These are phyloP conservation scores for Solen grandis DNA, from an alignment of 1,140 invertebrate genomes.

Conservation along the genomic window DNA sequence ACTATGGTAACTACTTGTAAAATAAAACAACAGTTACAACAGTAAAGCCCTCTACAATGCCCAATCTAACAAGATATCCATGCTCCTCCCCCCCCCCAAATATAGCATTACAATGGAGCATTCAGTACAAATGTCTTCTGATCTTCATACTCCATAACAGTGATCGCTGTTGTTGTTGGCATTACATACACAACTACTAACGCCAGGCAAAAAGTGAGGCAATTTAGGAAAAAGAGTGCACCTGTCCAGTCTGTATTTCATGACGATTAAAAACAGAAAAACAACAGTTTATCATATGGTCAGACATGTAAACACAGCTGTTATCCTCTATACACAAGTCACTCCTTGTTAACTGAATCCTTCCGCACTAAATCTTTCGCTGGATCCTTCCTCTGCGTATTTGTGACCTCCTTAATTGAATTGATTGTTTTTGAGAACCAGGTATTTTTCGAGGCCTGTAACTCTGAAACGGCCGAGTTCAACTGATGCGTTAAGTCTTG, in stretches of 20 bases:
- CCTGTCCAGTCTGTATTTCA: not conserved
- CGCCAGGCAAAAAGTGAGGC: not conserved
- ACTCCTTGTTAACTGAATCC: constrained; percentile 46
- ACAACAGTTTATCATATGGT: not conserved
- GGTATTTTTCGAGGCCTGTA: constrained; percentile 88
- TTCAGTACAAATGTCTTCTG: too few relatives aligned
- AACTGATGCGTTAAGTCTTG: constrained; percentile 96
- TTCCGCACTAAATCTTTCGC: constrained; percentile 45
- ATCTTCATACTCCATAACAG: too few relatives aligned
- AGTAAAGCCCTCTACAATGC: too few relatives aligned
- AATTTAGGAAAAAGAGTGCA: not conserved
- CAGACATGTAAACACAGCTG: not conserved
- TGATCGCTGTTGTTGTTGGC: not conserved
- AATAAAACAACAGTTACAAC: too few relatives aligned
- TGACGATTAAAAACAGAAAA: not conserved
- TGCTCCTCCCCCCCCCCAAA: too few relatives aligned
- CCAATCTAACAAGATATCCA: too few relatives aligned
- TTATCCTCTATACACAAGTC: not conserved
- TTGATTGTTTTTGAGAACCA: constrained; percentile 95
- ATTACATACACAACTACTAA: not conserved
- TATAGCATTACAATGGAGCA: too few relatives aligned
- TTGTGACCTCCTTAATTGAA: constrained; percentile 85
- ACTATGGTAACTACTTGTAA: too few relatives aligned
- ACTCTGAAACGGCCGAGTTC: constrained; percentile 89
- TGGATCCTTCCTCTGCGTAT: constrained; percentile 72